Base-by-base conservation (phyloP, 2,797 vertebrate genomes). In the Sciurus carolinensis region DNA sequence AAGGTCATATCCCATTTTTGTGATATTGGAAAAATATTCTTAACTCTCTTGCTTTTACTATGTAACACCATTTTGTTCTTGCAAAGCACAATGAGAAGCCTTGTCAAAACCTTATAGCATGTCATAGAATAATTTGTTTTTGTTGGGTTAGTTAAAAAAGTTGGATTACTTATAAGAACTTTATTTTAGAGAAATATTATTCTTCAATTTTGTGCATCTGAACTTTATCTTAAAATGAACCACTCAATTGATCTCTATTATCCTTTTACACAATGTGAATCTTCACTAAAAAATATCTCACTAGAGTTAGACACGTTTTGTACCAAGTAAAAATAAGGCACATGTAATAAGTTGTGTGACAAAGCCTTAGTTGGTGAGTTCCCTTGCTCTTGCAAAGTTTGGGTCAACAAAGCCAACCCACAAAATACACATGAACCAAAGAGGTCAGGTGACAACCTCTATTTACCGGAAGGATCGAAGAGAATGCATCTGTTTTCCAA, bases 161-260 rank as follows among this genome's bases (percentile, higher is more conserved):
- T 64, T 83, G 30, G 62, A 87, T 9, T 95, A 42, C 14, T 77
- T 57, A 76, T 14, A 42, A 36, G 26, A 20, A 3, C 50, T 87
- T 97, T 94, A 82, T 91, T 94, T 94, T 75, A 72, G 36, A 90
- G 47, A 94, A 89, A 94, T 33, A 67, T 57, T 59, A 92, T 8
- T 92, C 52, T 96, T 95, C 83, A 77, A 33, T 94, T 82, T 92
- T 8, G 44, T 24, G 33, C 2, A 67, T 15, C 22, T 85, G 54
- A 92, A 85, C 42, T 77, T 95, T 12, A 95, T 96, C 12, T 94
- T 93, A 73, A 95, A 89, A 69, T 47, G 22, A 95, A 50, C 20
- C 6, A 80, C 66, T 42, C 15, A 81, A 91, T 76, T 52, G 77
- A 14, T 93, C 66, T 91, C 26, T 89, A 95, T 84, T 88, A 76